A percentile compares a stretch with the other conserved stretches of the same genome.
These are phyloP conservation scores for Choloepus didactylus DNA, from an alignment of 2,797 vertebrate species.

Conservation along the genomic window DNA sequence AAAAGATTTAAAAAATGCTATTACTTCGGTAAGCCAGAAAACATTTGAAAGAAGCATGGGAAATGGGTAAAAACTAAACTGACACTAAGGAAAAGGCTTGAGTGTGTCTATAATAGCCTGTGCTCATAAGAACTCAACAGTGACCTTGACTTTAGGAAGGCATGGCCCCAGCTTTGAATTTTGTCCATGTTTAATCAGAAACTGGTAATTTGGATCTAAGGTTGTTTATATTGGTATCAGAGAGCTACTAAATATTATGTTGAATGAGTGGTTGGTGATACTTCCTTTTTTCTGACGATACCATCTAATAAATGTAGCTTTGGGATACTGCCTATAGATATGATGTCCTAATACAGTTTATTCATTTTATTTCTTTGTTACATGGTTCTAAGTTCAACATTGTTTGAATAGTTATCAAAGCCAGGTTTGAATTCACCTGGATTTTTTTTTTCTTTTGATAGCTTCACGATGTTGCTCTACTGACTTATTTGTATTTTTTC, in stretches of 20 bases:
- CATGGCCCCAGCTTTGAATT: background rate
- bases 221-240: background rate
- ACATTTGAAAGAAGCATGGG: background rate
- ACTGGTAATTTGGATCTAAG: background rate
- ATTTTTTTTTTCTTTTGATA: slow-evolving; percentile 5
- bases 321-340: background rate
- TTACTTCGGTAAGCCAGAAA: slow-evolving; percentile 36
- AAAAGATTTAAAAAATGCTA: background rate
- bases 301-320: background rate
- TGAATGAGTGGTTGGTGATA: background rate
- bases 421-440: slow-evolving; percentile 7
- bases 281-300: slow-evolving; percentile 29
- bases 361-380: background rate
- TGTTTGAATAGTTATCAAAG: slow-evolving; percentile 1
- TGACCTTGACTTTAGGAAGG: background rate
- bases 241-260: background rate
- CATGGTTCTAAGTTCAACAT: slow-evolving; percentile 23
- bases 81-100: background rate
- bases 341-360: background rate
- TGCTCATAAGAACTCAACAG: background rate
- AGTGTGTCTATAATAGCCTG: background rate
- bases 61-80: background rate
- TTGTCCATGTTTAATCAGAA: slow-evolving; percentile 23
- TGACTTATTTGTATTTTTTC: slow-evolving; percentile 3
- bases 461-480: background rate